Base-by-base conservation (phyloP, 2,113 vertebrate species). In the Grammatotria lemairii region DNA sequence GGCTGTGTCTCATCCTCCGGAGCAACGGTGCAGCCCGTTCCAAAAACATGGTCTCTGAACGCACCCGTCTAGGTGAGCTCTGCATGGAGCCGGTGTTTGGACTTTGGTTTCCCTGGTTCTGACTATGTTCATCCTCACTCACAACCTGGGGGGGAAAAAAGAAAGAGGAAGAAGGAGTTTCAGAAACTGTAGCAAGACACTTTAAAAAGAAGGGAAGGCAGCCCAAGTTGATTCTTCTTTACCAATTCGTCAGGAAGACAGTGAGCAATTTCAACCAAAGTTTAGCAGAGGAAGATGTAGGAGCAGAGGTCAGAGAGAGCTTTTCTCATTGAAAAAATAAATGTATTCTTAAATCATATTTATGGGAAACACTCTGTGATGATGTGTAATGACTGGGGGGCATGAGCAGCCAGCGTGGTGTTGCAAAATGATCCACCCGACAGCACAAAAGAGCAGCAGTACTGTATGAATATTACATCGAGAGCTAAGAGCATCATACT, bases 71-170 rank as follows among this genome's bases (percentile, higher is more conserved):
- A 0, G 98, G 98, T 35, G 98, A 99, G 26, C 97, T 98, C 5
- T 98, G 97, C 82, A 97, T 96, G 1, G 98, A 98, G 83, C 96
- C 96, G 2, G 97, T 98, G 93, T 98, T 98, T 42, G 97, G 97
- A 90, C 98, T 95, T 86, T 97, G 98, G 91, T 98, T 98, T 87
- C 96, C 97, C 87, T 97, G 97, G 81, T 97, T 98, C 73, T 98
- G 97, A 94, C 98, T 99, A 75, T 98, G 97, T 86, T 99, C 98
- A 17, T 99, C 98, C 91, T 99, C 98, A 73, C 98, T 98, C 79
- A 97, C 96, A 95, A 97, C 97, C 98, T 99, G 75, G 45, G 45
- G 45, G 8, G 3, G 4, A 54, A 2, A 65, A 5, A 79, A 68
- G 1, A 49, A 53, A 33, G 26, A 82, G 9, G 28, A 40, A 68